Evolutionary conservation across 2,888 invertebrate species (phyloP).

Genomic region (Anthophora plumipes): DNA sequence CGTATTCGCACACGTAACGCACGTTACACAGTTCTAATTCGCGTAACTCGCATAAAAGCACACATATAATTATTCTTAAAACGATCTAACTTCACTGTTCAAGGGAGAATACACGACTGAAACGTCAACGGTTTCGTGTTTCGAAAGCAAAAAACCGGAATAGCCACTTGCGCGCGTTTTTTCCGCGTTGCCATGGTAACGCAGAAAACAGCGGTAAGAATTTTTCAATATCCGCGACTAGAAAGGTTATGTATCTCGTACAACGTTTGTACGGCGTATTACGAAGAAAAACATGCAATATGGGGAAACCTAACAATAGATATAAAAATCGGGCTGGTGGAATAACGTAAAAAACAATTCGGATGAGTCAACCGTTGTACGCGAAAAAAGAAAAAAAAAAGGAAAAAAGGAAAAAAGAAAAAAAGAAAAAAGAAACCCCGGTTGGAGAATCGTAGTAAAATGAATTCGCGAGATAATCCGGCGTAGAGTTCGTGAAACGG

Average conservation of each 20-base stretch:
- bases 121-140: slow-evolving; percentile 7
- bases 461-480: not conserved
- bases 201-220: slow-evolving; percentile 18
- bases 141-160: not conserved
- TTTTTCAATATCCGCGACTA: not conserved
- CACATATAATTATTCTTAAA: not conserved
- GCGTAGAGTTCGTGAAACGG: slow-evolving; percentile 5
- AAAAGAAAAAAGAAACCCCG: slow-evolving; percentile 21
- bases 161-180: not conserved
- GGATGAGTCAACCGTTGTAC: not conserved
- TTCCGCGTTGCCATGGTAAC: slow-evolving; percentile 45
- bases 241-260: slow-evolving; percentile 1
- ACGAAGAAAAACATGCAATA: slow-evolving; percentile 14
- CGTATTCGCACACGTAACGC: slow-evolving; percentile 6
- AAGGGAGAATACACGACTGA: not conserved
- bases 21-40: not conserved
- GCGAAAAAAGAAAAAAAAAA: slow-evolving; percentile 30
- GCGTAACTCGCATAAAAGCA: not conserved
- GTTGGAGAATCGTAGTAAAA: not conserved
- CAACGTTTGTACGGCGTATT: not conserved
- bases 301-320: not conserved
- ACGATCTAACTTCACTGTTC: not conserved
- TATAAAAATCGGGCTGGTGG: slow-evolving; percentile 5
- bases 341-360: not conserved
- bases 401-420: slow-evolving; percentile 29